These are phyloP conservation scores for Xanthia togata DNA, from an alignment of 2,888 invertebrate species.

Conservation along the genomic window DNA sequence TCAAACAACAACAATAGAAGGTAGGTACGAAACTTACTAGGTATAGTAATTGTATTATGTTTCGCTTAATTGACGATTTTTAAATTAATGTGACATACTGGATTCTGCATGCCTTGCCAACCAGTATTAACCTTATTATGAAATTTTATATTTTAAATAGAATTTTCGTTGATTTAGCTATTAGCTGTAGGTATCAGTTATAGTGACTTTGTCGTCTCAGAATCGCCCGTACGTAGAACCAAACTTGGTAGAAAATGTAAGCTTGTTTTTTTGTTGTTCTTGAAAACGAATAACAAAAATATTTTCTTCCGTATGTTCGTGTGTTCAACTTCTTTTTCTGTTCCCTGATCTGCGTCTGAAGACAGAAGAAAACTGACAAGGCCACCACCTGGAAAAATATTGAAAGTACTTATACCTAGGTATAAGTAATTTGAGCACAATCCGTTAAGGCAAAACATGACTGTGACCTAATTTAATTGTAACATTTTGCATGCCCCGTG, in stretches of 20 bases:
- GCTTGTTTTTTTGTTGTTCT: background rate
- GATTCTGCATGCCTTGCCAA: background rate
- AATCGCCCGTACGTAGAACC: conserved; percentile 5
- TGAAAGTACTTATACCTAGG: too few relatives aligned
- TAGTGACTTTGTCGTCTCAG: background rate
- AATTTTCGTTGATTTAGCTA: background rate
- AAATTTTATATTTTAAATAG: background rate
- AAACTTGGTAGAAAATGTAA: background rate
- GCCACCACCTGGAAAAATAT: conserved; percentile 78
- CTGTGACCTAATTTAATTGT: too few relatives aligned
- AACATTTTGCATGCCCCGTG: too few relatives aligned
- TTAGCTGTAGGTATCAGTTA: background rate
- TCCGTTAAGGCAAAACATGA: too few relatives aligned
- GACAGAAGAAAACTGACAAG: conserved; percentile 78
- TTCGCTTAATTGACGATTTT: background rate
- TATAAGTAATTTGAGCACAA: background rate
- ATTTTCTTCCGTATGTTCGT: conserved; percentile 2
- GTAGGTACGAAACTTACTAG: too few relatives aligned
- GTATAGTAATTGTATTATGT: background rate
- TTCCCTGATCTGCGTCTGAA: conserved; percentile 66
- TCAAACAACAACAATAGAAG: background rate
- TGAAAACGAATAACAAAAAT: background rate
- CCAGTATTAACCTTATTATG: background rate
- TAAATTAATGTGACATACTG: background rate
- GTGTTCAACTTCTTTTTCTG: conserved; percentile 32